Conservation (phyloP, 2,888 invertebrate species). For the Melipona bicolor region DNA sequence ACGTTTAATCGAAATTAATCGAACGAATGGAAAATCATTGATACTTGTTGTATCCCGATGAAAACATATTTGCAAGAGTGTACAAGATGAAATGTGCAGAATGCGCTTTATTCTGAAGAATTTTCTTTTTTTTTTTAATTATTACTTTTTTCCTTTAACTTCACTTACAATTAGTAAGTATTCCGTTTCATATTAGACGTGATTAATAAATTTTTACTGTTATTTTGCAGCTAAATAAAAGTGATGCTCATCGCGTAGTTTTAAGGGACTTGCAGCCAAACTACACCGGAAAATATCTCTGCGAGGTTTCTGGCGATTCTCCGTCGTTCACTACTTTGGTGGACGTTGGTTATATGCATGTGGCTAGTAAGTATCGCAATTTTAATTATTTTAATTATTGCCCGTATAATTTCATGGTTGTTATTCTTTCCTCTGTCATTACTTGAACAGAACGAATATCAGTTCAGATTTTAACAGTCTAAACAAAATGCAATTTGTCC, state of each 20-base stretch:
- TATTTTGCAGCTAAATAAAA: constrained; percentile 77
- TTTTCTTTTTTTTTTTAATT: background rate
- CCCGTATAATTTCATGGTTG: too few relatives aligned
- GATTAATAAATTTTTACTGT: background rate
- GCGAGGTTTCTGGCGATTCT: constrained; percentile 91
- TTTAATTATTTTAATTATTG: background rate
- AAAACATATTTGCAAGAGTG: background rate
- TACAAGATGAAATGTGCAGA: background rate
- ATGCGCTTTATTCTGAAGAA: background rate
- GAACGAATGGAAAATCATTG: background rate
- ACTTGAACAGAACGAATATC: too few relatives aligned
- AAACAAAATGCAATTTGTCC: background rate
- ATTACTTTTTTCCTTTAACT: background rate
- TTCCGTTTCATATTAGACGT: background rate
- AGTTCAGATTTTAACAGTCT: background rate
- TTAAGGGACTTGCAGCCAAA: constrained; percentile 89
- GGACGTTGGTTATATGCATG: constrained; percentile 89
- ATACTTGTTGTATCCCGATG: background rate
- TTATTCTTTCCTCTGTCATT: too few relatives aligned
- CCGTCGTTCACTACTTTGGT: constrained; percentile 90
- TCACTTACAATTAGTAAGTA: too few relatives aligned
- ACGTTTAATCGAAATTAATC: background rate
- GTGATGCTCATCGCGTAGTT: constrained; percentile 85
- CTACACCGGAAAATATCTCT: constrained; percentile 90
- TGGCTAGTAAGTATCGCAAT: constrained; percentile 88